A percentile compares a stretch with the other conserved stretches of the same genome.
Evolutionary conservation across 2,888 invertebrate species (phyloP).

Genomic region (Mesochorus sp.): DNA sequence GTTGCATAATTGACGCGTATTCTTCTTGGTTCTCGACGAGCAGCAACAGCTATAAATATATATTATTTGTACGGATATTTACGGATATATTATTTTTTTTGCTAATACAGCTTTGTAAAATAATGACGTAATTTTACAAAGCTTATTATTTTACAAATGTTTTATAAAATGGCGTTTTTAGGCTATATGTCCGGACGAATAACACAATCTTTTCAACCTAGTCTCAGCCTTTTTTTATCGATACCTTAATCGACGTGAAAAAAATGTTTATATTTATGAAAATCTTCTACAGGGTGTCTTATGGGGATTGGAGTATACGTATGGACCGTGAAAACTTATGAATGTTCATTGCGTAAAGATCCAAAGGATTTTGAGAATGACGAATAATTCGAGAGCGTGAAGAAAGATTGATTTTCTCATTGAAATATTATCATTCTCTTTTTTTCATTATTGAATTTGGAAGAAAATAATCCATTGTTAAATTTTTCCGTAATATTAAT

Average conservation of each 20-base stretch:
- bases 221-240: too few species aligned
- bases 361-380: constrained; percentile 67
- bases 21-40: too few species aligned
- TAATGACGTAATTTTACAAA: too few species aligned
- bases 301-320: constrained; percentile 22
- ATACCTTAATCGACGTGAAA: too few species aligned
- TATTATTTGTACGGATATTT: too few species aligned
- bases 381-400: constrained; percentile 21
- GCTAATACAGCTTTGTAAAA: too few species aligned
- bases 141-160: too few species aligned
- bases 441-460: not conserved
- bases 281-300: constrained; percentile 38
- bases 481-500: constrained; percentile 17
- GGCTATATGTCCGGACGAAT: not conserved
- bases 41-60: too few species aligned
- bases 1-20: too few species aligned
- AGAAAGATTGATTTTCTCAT: not conserved
- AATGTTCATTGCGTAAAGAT: constrained; percentile 61
- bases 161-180: too few species aligned
- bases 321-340: constrained; percentile 54
- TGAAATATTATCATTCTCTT: not conserved
- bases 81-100: too few species aligned
- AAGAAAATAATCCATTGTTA: not conserved
- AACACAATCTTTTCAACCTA: too few species aligned
- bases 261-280: not conserved